Evolutionary conservation across 2,888 invertebrate genomes (phyloP).

Genomic region (Andrena hattorfiana): DNA sequence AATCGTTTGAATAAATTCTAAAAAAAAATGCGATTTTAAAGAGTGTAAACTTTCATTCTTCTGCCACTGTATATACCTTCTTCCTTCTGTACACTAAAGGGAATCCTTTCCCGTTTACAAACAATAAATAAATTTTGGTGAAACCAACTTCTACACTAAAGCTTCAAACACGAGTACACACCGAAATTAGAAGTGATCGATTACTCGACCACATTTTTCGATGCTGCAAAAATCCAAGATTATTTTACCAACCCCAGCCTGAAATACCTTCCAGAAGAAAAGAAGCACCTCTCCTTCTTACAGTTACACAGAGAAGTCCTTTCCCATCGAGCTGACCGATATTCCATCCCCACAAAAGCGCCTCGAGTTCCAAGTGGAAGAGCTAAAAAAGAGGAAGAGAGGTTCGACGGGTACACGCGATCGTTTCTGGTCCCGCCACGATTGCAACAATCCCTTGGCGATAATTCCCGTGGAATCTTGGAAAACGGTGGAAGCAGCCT

Average conservation of each 20-base stretch:
- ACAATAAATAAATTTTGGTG: too few species aligned
- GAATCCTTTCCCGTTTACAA: too few species aligned
- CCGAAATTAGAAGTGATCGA: too few species aligned
- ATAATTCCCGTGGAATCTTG: conserved; percentile 28
- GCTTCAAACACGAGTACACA: too few species aligned
- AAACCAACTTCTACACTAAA: too few species aligned
- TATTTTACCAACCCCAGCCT: neutral
- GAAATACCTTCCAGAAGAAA: neutral
- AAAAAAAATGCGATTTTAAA: too few species aligned
- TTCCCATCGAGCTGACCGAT: conserved; percentile 30
- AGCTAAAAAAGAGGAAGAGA: conserved; percentile 6
- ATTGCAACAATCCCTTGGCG: neutral
- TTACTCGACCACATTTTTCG: too few species aligned
- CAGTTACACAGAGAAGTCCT: neutral
- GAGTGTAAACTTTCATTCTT: too few species aligned
- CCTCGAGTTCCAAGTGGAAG: neutral
- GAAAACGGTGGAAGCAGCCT: conserved; percentile 20
- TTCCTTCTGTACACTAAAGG: too few species aligned
- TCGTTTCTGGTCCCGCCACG: conserved; percentile 23
- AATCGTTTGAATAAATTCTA: too few species aligned
- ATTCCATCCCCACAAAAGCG: conserved; percentile 10
- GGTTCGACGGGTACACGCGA: conserved; percentile 39
- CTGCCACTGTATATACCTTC: too few species aligned
- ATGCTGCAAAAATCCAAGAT: too few species aligned
- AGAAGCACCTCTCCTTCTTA: neutral